These are phyloP conservation scores for Sitobion miscanthi DNA, from an alignment of 1,140 invertebrate species.

Conservation along the genomic window DNA sequence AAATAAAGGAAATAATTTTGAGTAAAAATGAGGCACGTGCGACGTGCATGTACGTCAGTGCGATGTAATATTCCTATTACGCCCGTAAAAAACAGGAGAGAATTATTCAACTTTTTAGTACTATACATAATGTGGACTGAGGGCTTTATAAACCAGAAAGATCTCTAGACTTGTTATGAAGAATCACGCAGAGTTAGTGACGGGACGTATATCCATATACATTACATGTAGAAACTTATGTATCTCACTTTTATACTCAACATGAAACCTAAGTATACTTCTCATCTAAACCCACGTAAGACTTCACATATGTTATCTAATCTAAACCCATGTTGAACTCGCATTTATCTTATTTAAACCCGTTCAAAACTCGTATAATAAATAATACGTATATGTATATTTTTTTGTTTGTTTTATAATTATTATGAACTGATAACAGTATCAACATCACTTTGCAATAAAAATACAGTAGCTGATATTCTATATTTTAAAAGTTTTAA, in stretches of 20 bases:
- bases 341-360: conserved; percentile 1
- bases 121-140: background rate
- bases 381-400: background rate
- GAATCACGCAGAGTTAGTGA: background rate
- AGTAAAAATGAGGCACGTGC: background rate
- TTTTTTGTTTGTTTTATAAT: background rate
- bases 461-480: background rate
- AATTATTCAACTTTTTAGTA: conserved; percentile 14
- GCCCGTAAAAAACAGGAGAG: background rate
- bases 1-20: background rate
- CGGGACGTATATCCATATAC: background rate
- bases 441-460: background rate
- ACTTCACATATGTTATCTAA: background rate
- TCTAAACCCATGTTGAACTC: background rate
- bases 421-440: background rate
- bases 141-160: background rate
- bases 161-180: background rate
- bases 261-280: background rate
- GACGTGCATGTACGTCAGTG: background rate
- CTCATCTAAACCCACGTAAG: background rate
- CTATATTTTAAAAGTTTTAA: background rate
- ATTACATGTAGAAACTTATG: background rate
- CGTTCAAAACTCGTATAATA: background rate
- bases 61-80: background rate
- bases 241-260: background rate